Base-by-base conservation (phyloP, 2,888 invertebrate species). In the Hypselothyrea guttata region DNA sequence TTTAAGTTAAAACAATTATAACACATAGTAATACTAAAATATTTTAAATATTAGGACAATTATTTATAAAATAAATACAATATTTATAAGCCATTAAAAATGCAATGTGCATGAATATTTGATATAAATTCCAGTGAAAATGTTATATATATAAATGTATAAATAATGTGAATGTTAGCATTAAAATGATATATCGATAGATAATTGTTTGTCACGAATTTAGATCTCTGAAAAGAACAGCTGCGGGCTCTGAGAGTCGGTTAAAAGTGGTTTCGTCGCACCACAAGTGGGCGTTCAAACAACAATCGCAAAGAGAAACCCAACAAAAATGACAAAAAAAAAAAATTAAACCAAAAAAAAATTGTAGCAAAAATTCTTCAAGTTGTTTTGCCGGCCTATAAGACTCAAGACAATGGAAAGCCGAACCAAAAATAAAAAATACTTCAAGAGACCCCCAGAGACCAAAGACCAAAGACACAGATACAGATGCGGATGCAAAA, bases 141-240 rank as follows among this genome's bases (percentile, higher is more conserved):
- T 22, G 22, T 5, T 22, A 22, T 2, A 22, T 22, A 22, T 22
- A 22, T 5, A 11, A 38, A n/a, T 28, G 28, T 8, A n/a, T 18
- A 18, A 34, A 28, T 18, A 18, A 34, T 18, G 31, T 18, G 33
- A 59, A 67, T 72, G 33, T 53, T 45, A 51, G 55, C 68, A 72
- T 45, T 66, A 38, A 51, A 46, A 59, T 33, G 44, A 51, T 27
- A 67, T 53, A 79, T 71, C 42, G 46, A 76, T 77, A 33, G 57
- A 11, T 46, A 54, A 67, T 58, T 46, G 62, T 77, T 67, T 62
- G 63, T 71, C 71, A 74, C 53, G 78, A 81, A 38, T 46, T n/a
- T 34, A 42, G 40, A 47, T 9, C 41, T 22, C 22, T 13, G 7
- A 7, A n/a, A 46, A 53, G 33, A 49, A 49, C 30, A 41, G 30